Evolutionary conservation across 2,888 invertebrate genomes (phyloP).

Genomic region (Tolmerus cingulatus): DNA sequence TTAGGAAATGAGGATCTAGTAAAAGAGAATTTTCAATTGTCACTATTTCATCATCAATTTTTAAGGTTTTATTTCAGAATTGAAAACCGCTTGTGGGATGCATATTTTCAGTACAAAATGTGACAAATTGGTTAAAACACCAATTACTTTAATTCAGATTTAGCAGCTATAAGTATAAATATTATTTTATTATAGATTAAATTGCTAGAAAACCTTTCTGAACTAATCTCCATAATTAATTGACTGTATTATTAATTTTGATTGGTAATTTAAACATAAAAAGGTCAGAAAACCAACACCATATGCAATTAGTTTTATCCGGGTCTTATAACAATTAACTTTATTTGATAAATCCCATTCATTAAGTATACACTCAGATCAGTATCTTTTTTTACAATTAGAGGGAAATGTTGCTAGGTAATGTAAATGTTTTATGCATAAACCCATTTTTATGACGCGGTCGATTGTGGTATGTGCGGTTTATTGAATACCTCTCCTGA

Average conservation of each 20-base stretch:
- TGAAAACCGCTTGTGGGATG: too few relatives aligned
- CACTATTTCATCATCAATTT: background rate
- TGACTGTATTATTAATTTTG: background rate
- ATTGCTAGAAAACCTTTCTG: background rate
- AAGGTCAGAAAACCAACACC: background rate
- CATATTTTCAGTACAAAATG: background rate
- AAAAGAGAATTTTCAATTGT: background rate
- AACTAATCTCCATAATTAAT: background rate
- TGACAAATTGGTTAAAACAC: background rate
- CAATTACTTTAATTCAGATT: background rate
- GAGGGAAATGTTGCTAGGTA: background rate
- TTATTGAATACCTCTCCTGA: background rate
- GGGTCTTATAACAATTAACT: background rate
- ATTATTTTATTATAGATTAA: background rate
- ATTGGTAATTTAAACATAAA: background rate
- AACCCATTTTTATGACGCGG: background rate
- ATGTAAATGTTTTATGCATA: background rate
- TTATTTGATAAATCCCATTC: background rate
- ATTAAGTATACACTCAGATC: background rate
- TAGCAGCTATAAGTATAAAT: background rate
- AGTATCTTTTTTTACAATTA: background rate
- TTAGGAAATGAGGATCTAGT: too few relatives aligned
- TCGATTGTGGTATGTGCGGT: background rate
- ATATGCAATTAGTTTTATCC: background rate
- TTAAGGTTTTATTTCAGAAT: too few relatives aligned